phyloP scores from a whole-genome alignment of 92 coral and sea anemone species.

The Ricordea florida region DNA sequence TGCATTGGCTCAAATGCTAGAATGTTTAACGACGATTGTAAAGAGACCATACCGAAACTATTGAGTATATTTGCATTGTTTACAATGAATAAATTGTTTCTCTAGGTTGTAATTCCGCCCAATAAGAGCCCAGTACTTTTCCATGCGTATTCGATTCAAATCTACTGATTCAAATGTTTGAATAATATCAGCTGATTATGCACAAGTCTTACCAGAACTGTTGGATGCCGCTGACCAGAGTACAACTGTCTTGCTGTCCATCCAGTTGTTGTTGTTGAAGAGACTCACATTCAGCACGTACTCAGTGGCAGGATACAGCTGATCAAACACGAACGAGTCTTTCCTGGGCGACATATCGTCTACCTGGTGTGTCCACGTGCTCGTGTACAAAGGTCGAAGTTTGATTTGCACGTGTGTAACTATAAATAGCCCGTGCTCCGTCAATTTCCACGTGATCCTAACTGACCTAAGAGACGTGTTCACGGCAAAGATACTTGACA shows the following conservation, averaged over 20 bases:
- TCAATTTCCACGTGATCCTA: constrained; percentile 62
- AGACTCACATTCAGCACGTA: constrained; percentile 64
- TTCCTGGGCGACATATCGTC: background rate
- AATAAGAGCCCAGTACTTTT: no score
- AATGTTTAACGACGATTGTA: no score
- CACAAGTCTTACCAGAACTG: constrained; percentile 54
- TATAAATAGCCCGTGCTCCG: constrained; percentile 50
- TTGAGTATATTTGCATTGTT: no score
- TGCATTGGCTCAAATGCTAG: no score
- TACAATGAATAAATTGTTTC: no score
- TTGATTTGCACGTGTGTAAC: constrained; percentile 33
- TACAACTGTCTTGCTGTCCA: constrained; percentile 41
- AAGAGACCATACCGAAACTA: no score
- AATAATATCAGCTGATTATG: background rate
- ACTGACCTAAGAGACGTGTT: constrained; percentile 56
- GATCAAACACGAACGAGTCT: constrained; percentile 30
- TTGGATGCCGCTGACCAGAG: constrained; percentile 71
- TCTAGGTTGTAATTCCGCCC: no score
- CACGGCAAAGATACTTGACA: constrained; percentile 58
- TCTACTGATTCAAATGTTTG: background rate
- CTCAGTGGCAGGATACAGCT: constrained; percentile 54
- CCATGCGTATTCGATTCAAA: no score
- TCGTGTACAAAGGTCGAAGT: constrained; percentile 52
- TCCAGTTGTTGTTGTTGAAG: constrained; percentile 34
- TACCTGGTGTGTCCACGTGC: constrained; percentile 47